Conservation (phyloP, 2,888 invertebrate genomes). For the Folsomia manolachei region DNA sequence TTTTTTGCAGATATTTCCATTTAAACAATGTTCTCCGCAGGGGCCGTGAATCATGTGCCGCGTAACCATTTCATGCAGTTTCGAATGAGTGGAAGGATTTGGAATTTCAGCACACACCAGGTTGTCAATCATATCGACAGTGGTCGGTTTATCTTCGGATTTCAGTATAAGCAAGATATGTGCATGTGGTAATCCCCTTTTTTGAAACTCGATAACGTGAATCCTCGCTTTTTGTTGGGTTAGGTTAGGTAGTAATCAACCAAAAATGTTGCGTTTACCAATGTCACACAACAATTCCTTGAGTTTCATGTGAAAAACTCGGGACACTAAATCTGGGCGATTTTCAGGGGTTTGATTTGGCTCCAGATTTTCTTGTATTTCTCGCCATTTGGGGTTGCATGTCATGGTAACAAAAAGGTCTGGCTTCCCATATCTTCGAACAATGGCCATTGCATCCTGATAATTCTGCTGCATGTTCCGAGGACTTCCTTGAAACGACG, state of each 20-base stretch:
- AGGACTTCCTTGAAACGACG: constrained; percentile 53
- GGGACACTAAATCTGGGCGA: constrained; percentile 53
- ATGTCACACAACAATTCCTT: constrained; percentile 49
- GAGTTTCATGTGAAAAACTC: constrained; percentile 52
- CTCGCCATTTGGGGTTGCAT: no score
- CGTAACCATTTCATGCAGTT: constrained; percentile 37
- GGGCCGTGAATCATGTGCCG: no score
- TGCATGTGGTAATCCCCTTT: constrained; percentile 47
- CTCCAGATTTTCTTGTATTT: constrained; percentile 53
- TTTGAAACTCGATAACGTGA: constrained; percentile 52
- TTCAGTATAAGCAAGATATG: constrained; percentile 43
- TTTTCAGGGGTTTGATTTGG: constrained; percentile 42
- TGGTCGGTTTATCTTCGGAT: constrained; percentile 28
- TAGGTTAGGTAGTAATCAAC: constrained; percentile 28
- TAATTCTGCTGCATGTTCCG: constrained; percentile 53
- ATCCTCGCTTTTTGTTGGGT: no score
- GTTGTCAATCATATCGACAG: constrained; percentile 32
- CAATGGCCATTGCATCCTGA: constrained; percentile 56
- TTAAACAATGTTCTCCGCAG: no score
- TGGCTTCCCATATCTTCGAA: constrained; percentile 54
- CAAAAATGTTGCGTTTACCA: constrained; percentile 39
- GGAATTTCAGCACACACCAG: constrained; percentile 49
- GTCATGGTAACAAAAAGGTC: no score
- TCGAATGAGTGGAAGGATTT: constrained; percentile 28
- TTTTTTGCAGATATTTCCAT: no score